phyloP scores from a whole-genome alignment of 2,797 vertebrate genomes.

The Rhodeus uyekii region DNA sequence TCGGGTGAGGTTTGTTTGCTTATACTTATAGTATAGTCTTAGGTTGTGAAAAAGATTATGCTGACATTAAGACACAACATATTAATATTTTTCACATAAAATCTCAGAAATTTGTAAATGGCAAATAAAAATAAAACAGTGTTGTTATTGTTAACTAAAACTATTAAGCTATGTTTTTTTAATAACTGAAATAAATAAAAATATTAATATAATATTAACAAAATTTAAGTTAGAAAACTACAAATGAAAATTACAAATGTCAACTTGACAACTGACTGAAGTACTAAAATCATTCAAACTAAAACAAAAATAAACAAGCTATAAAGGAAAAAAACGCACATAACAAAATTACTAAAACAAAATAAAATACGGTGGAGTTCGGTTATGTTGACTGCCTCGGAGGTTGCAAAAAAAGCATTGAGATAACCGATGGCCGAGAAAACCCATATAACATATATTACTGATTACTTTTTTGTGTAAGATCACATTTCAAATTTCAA shows the following conservation, averaged over 20 bases:
- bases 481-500: no score
- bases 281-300: not conserved
- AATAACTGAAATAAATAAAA: not conserved
- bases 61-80: not conserved
- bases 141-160: not conserved
- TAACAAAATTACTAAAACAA: not conserved
- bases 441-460: no score
- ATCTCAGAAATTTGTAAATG: not conserved
- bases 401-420: no score
- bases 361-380: no score
- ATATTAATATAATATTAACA: no score
- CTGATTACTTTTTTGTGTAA: no score
- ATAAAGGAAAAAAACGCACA: not conserved
- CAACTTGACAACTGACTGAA: not conserved
- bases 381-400: no score
- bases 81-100: not conserved
- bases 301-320: not conserved
- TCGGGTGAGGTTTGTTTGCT: not conserved
- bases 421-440: no score
- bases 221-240: not conserved
- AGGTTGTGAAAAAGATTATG: not conserved
- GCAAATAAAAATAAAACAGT: not conserved
- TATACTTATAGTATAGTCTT: not conserved
- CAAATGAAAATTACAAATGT: not conserved
- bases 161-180: no score